Evolutionary conservation across 2,113 vertebrate genomes (phyloP), one percentile per base, ranked within the genome.

Genomic region (Toxostoma redivivum): DNA sequence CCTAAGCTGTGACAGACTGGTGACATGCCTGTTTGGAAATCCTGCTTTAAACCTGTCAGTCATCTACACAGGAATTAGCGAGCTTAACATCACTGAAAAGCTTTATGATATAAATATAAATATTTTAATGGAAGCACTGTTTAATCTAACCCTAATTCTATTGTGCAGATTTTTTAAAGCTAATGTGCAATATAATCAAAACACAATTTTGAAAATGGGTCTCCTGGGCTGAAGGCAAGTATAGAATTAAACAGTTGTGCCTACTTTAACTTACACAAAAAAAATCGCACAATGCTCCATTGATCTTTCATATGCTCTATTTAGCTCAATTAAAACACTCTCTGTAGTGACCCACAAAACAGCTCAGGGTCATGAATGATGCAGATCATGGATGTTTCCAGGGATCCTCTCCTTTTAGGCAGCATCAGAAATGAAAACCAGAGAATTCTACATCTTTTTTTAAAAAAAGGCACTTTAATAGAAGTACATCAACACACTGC

Each of bases 241-340:
- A 66, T 31, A 17, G 44, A 96, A 93, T 94, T 90, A 93, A 93
- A 67, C 70, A 90, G 65, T 92, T 90, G 85, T 91, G 92, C 42
- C 60, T 96, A 45, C 94, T 91, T 88, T 81, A 90, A 93, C 58
- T 89, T 79, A 81, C 65, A 87, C 22, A 58, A 35, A 54, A 69
- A 95, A 95, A 96, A 92, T 73, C 88, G 94, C 77, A 78, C 80
- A 96, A 90, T 95, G 96, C 93, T 96, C 96, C 96, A 96, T 92
- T 97, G 95, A 80, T 94, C 87, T 97, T 97, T 96, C 67, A 60
- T 94, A 95, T 96, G 97, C 95, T 98, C 97, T 97, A 98, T 98
- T 97, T 98, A 97, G 96, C 88, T 86, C 97, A 97, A 97, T 96
- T 98, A 97, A 97, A 96, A 90, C 83, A 74, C 80, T 92, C 90